These are phyloP conservation scores for Syngnathus typhle DNA, from an alignment of 2,113 vertebrate species.

Conservation along the genomic window DNA sequence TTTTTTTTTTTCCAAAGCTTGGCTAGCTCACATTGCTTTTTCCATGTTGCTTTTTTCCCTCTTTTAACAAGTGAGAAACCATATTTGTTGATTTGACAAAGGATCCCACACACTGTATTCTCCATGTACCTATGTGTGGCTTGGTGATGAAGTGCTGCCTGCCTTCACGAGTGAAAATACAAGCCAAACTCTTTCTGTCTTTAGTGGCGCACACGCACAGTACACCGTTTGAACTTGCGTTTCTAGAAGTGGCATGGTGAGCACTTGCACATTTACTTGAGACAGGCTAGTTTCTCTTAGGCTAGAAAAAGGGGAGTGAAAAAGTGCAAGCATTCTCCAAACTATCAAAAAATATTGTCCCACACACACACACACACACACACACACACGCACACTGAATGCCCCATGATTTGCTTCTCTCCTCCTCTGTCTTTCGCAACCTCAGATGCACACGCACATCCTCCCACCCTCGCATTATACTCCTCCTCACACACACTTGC, in stretches of 20 bases:
- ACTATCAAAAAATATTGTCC: too few relatives aligned
- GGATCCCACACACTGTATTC: not conserved
- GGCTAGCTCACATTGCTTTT: not conserved
- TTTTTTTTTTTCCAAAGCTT: conserved; percentile 5
- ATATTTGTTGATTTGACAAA: not conserved
- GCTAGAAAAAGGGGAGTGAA: not conserved
- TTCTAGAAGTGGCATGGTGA: not conserved
- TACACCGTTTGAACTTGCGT: not conserved
- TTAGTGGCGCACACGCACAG: too few relatives aligned
- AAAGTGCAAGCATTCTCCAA: too few relatives aligned
- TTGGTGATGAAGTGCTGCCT: not conserved
- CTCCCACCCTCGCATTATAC: conserved; percentile 23
- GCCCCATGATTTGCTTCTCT: not conserved
- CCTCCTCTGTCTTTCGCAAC: not conserved
- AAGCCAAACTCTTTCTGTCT: not conserved
- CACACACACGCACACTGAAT: not conserved
- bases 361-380: too few relatives aligned
- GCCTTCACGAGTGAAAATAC: not conserved
- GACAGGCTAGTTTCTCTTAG: not conserved
- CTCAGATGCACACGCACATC: conserved; percentile 22
- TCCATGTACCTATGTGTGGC: not conserved
- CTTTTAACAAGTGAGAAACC: not conserved
- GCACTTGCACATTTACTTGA: not conserved
- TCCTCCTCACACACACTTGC: conserved; percentile 30
- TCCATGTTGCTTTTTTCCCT: not conserved